Evolutionary conservation across 1,140 invertebrate species (phyloP).

Genomic region (Maconellicoccus hirsutus): DNA sequence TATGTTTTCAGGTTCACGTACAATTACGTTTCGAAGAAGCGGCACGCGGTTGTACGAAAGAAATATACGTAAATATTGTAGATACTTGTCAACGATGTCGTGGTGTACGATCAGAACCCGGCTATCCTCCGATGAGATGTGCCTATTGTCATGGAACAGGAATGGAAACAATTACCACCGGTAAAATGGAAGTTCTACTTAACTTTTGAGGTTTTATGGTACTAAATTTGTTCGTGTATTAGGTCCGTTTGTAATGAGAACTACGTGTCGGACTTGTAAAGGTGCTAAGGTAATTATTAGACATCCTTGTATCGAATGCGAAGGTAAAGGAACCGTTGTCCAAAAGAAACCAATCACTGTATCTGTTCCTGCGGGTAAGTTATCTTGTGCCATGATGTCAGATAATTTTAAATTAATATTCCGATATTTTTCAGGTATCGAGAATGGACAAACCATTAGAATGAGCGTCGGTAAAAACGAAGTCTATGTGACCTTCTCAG

Average conservation of each 20-base stretch:
- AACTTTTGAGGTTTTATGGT: background rate
- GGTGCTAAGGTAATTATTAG: constrained; percentile 79
- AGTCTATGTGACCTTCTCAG: constrained; percentile 85
- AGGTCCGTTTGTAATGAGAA: constrained; percentile 95
- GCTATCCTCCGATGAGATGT: constrained; percentile 76
- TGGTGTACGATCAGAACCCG: constrained; percentile 72
- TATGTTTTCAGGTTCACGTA: background rate
- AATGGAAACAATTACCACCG: constrained; percentile 78
- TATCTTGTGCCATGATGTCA: constrained; percentile 1
- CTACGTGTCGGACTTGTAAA: constrained; percentile 86
- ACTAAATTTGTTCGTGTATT: constrained; percentile 28
- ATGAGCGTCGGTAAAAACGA: constrained; percentile 84
- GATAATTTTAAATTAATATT: background rate
- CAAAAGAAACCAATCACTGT: constrained; percentile 82
- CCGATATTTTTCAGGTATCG: constrained; percentile 48
- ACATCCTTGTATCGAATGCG: constrained; percentile 82
- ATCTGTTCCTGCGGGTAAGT: constrained; percentile 82
- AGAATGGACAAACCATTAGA: constrained; percentile 90
- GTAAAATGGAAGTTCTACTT: constrained; percentile 27
- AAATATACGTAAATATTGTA: constrained; percentile 79
- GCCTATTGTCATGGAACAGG: constrained; percentile 94
- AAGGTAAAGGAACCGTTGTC: constrained; percentile 82
- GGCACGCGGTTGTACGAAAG: constrained; percentile 89
- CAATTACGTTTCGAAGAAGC: constrained; percentile 84
- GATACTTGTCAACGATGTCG: constrained; percentile 84